Evolutionary conservation across 2,888 invertebrate species (phyloP).

Genomic region (Agriotes lineatus): DNA sequence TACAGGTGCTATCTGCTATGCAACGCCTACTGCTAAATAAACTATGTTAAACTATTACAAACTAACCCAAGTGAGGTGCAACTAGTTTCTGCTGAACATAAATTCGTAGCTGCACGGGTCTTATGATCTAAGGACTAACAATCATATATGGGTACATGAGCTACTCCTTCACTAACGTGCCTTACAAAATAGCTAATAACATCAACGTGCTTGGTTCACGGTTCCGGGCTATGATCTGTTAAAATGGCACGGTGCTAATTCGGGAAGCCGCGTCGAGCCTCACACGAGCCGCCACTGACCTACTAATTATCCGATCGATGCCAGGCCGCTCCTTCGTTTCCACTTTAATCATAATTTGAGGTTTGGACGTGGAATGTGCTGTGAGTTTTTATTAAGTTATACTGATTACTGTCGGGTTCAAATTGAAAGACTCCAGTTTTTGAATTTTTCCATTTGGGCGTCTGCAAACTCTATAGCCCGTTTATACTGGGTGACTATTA

Average conservation of each 20-base stretch:
- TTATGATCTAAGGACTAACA: background rate
- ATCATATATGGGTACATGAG: background rate
- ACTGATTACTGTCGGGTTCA: no score
- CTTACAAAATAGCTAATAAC: constrained; percentile 8
- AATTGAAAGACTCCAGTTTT: no score
- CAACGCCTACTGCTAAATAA: no score
- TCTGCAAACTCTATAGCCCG: no score
- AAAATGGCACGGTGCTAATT: background rate
- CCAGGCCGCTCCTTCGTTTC: background rate
- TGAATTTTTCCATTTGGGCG: no score
- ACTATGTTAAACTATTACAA: no score
- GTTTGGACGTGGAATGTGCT: no score
- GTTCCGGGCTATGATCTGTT: constrained; percentile 25
- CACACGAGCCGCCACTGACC: background rate
- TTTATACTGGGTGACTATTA: no score
- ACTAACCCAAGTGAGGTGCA: no score
- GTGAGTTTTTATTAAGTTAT: no score
- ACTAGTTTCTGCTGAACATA: constrained; percentile 17
- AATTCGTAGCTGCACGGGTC: background rate
- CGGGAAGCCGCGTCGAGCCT: background rate
- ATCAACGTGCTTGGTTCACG: constrained; percentile 29
- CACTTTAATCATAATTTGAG: background rate
- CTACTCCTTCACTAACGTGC: background rate
- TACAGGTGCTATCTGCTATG: constrained; percentile 43
- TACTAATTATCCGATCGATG: background rate